Conservation (phyloP, 2,797 vertebrate genomes). For the Enteromius fasciolatus region DNA sequence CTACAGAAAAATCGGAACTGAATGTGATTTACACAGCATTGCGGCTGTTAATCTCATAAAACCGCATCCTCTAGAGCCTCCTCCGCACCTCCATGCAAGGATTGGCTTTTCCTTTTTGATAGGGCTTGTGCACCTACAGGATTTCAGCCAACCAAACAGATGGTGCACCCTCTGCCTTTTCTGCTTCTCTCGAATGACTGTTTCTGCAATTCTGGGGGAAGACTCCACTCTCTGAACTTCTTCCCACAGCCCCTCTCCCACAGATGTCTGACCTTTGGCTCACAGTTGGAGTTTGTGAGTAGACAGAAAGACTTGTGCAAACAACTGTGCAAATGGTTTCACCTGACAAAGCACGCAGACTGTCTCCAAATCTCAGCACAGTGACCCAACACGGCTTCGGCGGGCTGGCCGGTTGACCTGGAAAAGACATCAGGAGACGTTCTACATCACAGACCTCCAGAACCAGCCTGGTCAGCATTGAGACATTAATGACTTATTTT, state of each 20-base stretch:
- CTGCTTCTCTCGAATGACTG: constrained; percentile 2
- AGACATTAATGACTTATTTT: constrained; percentile 46
- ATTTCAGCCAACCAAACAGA: constrained; percentile 27
- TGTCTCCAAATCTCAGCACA: constrained; percentile 10
- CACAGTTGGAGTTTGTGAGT: constrained; percentile 7
- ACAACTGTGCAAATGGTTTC: constrained; percentile 39
- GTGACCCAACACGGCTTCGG: constrained; percentile 15
- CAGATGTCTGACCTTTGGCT: constrained; percentile 45
- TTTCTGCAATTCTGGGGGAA: constrained; percentile 14
- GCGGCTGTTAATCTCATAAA: background rate
- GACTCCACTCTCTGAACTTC: constrained; percentile 10
- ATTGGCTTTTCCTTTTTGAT: background rate
- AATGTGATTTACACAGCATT: constrained; percentile 12
- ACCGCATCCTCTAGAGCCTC: background rate
- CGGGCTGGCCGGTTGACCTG: constrained; percentile 23
- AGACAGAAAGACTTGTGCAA: background rate
- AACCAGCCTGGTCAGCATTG: background rate
- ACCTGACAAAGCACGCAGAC: constrained; percentile 20
- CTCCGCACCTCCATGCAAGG: background rate
- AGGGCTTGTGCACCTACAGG: constrained; percentile 3
- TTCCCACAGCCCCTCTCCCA: constrained; percentile 23
- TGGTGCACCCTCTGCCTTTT: constrained; percentile 5
- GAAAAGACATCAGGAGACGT: constrained; percentile 32
- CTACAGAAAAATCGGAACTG: background rate
- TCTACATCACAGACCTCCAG: background rate